These are phyloP conservation scores for Nemopilema nomurai DNA, from an alignment of 30 jellyfish, hydroid and myxozoan genomes.

Conservation along the genomic window DNA sequence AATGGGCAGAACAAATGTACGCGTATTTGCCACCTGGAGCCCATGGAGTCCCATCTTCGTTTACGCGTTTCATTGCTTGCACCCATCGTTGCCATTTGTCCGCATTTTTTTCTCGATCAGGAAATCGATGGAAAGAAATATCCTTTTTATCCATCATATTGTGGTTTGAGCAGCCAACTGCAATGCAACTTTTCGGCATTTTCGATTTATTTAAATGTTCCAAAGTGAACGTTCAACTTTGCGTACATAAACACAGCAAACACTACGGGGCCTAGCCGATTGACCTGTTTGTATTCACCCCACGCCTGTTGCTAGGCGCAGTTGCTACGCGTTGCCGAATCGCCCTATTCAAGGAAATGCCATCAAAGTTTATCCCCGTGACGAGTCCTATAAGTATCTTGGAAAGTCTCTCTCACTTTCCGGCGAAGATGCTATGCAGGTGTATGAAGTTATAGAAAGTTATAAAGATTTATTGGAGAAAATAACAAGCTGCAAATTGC, in stretches of 20 bases:
- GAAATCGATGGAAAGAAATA: constrained; percentile 3
- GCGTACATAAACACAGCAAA: neutral
- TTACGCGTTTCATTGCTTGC: neutral
- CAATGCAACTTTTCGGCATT: neutral
- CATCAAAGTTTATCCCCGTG: too few species aligned
- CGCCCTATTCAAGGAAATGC: too few species aligned
- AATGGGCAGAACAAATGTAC: neutral
- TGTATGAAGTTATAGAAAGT: too few species aligned
- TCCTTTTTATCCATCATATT: constrained; percentile 5
- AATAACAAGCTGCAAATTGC: too few species aligned
- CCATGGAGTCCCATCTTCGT: neutral
- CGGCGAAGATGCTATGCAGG: too few species aligned
- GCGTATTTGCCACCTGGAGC: neutral
- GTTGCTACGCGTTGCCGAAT: neutral
- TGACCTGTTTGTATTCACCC: neutral
- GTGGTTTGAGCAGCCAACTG: constrained; percentile 7
- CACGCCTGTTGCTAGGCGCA: neutral
- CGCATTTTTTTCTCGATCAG: constrained; percentile 1
- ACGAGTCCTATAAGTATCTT: too few species aligned
- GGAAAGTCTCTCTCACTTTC: too few species aligned
- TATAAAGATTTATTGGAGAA: too few species aligned
- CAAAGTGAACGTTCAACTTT: neutral
- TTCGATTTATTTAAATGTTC: neutral
- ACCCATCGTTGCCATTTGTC: neutral
- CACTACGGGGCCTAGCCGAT: neutral